Evolutionary conservation across 1,140 invertebrate genomes (phyloP).

Genomic region (Bombus consobrinus): DNA sequence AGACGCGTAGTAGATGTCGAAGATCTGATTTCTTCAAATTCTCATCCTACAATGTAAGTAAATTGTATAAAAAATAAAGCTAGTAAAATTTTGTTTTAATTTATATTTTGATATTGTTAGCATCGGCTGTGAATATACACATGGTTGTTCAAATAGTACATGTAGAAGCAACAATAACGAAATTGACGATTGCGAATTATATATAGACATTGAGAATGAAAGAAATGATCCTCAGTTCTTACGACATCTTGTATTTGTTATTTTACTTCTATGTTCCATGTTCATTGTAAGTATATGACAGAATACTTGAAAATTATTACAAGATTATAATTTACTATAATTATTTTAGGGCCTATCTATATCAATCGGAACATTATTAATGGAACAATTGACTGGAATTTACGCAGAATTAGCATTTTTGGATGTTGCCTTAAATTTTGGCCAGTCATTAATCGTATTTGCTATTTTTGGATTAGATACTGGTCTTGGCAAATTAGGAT

Average conservation of each 20-base stretch:
- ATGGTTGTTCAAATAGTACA: constrained; percentile 71
- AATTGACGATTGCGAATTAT: constrained; percentile 69
- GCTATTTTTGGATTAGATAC: constrained; percentile 93
- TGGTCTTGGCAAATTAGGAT: constrained; percentile 78
- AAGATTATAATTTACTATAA: constrained; percentile 4
- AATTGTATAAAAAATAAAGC: constrained; percentile 19
- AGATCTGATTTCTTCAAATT: constrained; percentile 84
- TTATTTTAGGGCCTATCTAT: constrained; percentile 88
- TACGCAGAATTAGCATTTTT: constrained; percentile 96
- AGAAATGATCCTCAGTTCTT: constrained; percentile 87
- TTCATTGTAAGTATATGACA: constrained; percentile 88
- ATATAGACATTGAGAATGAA: constrained; percentile 63
- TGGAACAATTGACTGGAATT: constrained; percentile 93
- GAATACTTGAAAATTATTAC: constrained; percentile 11
- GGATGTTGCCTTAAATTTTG: constrained; percentile 94
- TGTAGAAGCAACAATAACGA: constrained; percentile 62
- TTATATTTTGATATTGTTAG: constrained; percentile 42
- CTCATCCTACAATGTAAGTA: constrained; percentile 61
- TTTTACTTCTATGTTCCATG: constrained; percentile 92
- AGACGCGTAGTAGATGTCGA: constrained; percentile 87
- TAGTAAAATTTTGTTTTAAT: not conserved
- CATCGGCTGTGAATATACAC: constrained; percentile 68
- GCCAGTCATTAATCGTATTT: constrained; percentile 93
- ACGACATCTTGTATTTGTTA: constrained; percentile 92
- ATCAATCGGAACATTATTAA: constrained; percentile 92